These are phyloP conservation scores for Pleuronectes platessa DNA, from an alignment of 2,113 vertebrate species.

Conservation along the genomic window DNA sequence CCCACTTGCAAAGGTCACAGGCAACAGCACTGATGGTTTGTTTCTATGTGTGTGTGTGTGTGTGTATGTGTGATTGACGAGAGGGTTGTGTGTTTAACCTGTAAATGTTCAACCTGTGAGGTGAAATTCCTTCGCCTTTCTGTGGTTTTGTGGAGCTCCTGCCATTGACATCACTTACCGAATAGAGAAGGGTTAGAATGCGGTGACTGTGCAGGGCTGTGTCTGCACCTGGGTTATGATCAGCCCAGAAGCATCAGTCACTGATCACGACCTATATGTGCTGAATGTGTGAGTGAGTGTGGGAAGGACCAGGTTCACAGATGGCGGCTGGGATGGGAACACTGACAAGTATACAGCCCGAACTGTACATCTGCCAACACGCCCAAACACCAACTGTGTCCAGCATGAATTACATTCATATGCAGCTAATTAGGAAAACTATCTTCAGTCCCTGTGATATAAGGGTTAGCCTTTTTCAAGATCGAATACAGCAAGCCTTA, in stretches of 20 bases:
- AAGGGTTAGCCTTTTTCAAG: background rate
- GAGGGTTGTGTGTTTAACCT: constrained; percentile 27
- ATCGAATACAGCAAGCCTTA: background rate
- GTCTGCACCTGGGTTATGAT: background rate
- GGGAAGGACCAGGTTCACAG: background rate
- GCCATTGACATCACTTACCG: constrained; percentile 38
- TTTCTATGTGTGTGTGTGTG: background rate
- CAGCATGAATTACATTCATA: background rate
- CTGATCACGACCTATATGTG: background rate
- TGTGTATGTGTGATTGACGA: constrained; percentile 2
- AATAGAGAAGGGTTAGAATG: background rate
- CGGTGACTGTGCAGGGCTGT: background rate
- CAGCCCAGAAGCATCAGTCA: background rate
- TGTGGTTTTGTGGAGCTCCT: constrained; percentile 36
- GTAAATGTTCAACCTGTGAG: background rate
- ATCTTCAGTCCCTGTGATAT: background rate
- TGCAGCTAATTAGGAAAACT: background rate
- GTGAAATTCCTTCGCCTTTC: background rate
- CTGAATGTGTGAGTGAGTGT: constrained; percentile 3
- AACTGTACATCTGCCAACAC: background rate
- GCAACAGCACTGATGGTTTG: background rate
- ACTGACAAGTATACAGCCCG: background rate
- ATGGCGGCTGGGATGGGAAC: constrained; percentile 7
- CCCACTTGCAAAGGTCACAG: background rate
- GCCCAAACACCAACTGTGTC: background rate